Percentiles rank a stretch among this genome's conserved stretches.
phyloP scores from a whole-genome alignment of 1,140 invertebrate species.

The Ladona fulva region DNA sequence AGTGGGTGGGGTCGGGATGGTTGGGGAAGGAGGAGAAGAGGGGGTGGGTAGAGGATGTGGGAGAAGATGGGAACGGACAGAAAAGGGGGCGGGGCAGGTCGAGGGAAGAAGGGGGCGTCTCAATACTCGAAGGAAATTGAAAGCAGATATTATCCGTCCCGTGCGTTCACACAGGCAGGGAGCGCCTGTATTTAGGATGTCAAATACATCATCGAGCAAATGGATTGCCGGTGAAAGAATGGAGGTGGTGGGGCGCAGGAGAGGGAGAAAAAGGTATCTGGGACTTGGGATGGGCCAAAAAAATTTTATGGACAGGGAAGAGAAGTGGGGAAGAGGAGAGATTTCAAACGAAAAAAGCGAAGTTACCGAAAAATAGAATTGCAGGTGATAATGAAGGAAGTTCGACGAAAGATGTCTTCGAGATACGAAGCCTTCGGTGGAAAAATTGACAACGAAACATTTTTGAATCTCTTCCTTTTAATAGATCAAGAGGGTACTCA shows the following conservation, averaged over 20 bases:
- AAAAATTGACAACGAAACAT: too few relatives aligned
- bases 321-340: not conserved
- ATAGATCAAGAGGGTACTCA: too few relatives aligned
- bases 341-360: too few relatives aligned
- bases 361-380: too few relatives aligned
- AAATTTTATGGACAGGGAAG: not conserved
- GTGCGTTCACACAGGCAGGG: constrained; percentile 5
- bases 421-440: too few relatives aligned
- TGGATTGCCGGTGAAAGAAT: constrained; percentile 8
- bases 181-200: constrained; percentile 4
- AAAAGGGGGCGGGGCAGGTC: not conserved
- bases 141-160: constrained; percentile 3
- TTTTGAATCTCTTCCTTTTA: too few relatives aligned
- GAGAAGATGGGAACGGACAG: not conserved
- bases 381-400: too few relatives aligned
- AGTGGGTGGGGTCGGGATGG: not conserved
- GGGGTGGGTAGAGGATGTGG: not conserved
- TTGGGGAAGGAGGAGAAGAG: not conserved
- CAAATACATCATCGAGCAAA: constrained; percentile 9
- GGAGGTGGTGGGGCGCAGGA: not conserved
- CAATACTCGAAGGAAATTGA: constrained; percentile 9
- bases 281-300: not conserved
- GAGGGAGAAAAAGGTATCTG: not conserved
- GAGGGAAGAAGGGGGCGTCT: not conserved
- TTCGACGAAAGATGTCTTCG: too few relatives aligned